Evolutionary conservation across 2,113 vertebrate species (phyloP), one percentile per base, ranked within the genome.

Genomic region (Paramisgurnus dabryanus): DNA sequence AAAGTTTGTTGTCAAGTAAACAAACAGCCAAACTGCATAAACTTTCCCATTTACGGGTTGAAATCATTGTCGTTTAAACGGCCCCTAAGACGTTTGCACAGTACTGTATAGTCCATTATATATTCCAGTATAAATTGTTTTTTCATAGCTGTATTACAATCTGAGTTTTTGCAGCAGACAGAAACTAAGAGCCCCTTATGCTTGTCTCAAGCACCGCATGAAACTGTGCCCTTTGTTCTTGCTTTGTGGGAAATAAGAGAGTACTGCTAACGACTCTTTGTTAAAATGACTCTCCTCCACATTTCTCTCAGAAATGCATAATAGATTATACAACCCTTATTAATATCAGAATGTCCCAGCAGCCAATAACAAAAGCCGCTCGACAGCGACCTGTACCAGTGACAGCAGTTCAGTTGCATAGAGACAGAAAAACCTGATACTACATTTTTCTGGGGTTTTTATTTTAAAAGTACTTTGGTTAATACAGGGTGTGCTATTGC

Each of bases 321-420:
- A 67, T 39, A 6, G 2, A 50, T 81, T 81, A 85, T 63, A 60
- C 74, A 77, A 82, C 50, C 69, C 61, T 67, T 43, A 67, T 57
- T 60, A 39, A 74, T 63, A 82, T 71, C 57, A 47, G 47, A 47
- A 27, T 41, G 47, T 73, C 45, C 55, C 47, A 40, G 47, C 85
- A 79, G 55, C 82, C 82, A 84, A 86, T 79, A 41, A 73, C 65
- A 70, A 53, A 39, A 78, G 47, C 34, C 7, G 66, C 53, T 80
- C 11, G 12, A 61, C 68, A 71, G 71, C 77, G 80, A 76, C 58
- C 81, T 82, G 79, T 68, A 80, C 39, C 64, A 67, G 0, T 22
- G 66, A 70, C 66, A 22, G 41, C 10, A 15, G 22, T 60, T 58
- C 58, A 69, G 80, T 85, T 85, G 85, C 80, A 55, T 76, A 75